A percentile compares a stretch with the other conserved stretches of the same genome.
These are phyloP conservation scores for Eidolon helvum DNA, from an alignment of 2,113 vertebrate species.

Conservation along the genomic window DNA sequence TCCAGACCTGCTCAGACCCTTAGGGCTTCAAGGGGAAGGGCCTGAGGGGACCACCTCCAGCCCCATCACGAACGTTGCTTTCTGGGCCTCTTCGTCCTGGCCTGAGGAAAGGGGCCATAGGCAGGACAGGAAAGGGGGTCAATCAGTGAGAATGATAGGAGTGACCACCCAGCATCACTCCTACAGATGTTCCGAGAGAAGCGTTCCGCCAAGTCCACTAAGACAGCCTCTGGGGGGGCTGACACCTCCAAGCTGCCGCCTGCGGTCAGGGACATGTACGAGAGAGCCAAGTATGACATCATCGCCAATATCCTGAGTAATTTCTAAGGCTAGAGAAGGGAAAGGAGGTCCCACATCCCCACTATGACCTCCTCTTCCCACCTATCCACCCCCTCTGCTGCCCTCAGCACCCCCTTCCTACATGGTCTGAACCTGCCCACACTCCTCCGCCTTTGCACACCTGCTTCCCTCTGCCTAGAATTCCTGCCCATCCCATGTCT, in stretches of 20 bases:
- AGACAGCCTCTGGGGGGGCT: fast-evolving
- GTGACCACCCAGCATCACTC: neutral
- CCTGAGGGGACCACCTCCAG: neutral
- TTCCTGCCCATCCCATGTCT: neutral
- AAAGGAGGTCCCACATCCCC: neutral
- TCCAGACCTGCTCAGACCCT: neutral
- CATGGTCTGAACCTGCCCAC: neutral
- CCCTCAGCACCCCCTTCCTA: neutral
- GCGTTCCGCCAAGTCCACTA: neutral
- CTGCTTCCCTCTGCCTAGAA: neutral
- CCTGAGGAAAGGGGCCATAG: neutral
- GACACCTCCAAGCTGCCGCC: neutral
- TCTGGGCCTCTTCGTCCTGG: neutral
- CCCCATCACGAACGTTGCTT: no score
- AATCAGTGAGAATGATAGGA: fast-evolving
- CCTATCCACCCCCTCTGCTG: neutral
- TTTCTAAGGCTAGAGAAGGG: slow-evolving; percentile 2
- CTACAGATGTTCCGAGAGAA: neutral
- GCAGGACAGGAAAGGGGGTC: neutral
- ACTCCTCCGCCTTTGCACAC: neutral
- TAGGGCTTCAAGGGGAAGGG: neutral
- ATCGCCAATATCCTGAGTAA: slow-evolving; percentile 23
- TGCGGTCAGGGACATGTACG: neutral
- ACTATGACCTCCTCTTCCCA: neutral
- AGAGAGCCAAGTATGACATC: slow-evolving; percentile 24